Conservation (phyloP, 2,113 vertebrate species). For the Antechinus stuartii region DNA sequence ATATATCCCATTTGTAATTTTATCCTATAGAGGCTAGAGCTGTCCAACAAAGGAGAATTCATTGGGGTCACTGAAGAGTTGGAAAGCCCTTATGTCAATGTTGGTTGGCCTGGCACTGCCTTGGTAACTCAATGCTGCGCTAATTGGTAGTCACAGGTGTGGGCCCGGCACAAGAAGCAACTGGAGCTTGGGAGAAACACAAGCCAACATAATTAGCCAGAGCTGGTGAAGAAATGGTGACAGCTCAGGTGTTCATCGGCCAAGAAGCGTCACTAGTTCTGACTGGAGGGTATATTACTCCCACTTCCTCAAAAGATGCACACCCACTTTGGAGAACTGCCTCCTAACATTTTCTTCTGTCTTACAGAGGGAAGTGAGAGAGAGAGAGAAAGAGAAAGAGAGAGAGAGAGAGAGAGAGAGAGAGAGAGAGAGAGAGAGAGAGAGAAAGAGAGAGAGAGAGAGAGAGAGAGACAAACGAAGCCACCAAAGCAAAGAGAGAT, state of each 20-base stretch:
- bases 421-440: too few relatives aligned
- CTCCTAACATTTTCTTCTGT: not conserved
- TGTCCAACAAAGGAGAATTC: constrained; percentile 77
- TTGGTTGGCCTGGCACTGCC: constrained; percentile 58
- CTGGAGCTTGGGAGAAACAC: constrained; percentile 74
- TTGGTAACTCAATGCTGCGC: constrained; percentile 61
- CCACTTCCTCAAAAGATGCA: not conserved
- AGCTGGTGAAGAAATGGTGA: constrained; percentile 52
- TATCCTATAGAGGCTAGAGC: constrained; percentile 72
- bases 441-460: too few relatives aligned
- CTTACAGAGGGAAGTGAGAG: constrained; percentile 1
- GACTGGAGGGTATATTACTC: constrained; percentile 40
- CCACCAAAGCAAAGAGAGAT: not conserved
- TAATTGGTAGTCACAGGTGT: constrained; percentile 81
- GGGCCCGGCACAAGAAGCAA: constrained; percentile 69
- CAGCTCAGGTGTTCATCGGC: constrained; percentile 44
- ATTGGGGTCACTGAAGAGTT: constrained; percentile 78
- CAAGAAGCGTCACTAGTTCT: constrained; percentile 57
- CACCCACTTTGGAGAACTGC: not conserved
- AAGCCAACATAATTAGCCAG: constrained; percentile 73
- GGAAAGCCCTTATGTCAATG: constrained; percentile 75
- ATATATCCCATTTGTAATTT: constrained; percentile 70
- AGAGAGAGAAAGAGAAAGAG: too few relatives aligned
- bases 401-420: too few relatives aligned
- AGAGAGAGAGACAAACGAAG: not conserved